Conservation (phyloP, 2,888 invertebrate species). For the Tethea ocularis region DNA sequence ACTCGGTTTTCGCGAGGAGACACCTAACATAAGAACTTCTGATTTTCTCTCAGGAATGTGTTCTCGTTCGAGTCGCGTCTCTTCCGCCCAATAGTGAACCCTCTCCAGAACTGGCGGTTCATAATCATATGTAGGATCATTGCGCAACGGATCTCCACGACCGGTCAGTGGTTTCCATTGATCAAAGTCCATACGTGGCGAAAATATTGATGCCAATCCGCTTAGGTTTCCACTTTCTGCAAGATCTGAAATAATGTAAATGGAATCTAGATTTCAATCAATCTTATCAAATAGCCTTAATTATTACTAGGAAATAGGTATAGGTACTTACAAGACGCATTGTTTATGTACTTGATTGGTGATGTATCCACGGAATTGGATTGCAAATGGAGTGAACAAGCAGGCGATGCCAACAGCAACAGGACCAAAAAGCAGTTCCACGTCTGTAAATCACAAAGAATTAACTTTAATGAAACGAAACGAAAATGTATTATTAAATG, state of each 20-base stretch:
- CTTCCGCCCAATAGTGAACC: slow-evolving; percentile 92
- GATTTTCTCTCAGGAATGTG: slow-evolving; percentile 84
- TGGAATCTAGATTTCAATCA: not conserved
- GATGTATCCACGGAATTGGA: slow-evolving; percentile 25
- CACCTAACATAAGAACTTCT: slow-evolving; percentile 87
- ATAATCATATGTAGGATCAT: slow-evolving; percentile 93
- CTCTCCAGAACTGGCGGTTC: slow-evolving; percentile 91
- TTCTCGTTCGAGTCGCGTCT: slow-evolving; percentile 83
- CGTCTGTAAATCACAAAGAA: slow-evolving; percentile 30
- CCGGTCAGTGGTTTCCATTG: slow-evolving; percentile 92
- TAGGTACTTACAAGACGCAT: slow-evolving; percentile 48
- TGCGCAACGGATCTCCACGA: slow-evolving; percentile 91
- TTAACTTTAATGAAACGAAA: not conserved
- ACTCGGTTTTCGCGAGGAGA: slow-evolving; percentile 87
- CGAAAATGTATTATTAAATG: no score
- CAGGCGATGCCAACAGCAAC: slow-evolving; percentile 25
- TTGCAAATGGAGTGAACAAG: slow-evolving; percentile 16
- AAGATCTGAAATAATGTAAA: slow-evolving; percentile 54
- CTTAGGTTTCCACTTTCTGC: slow-evolving; percentile 46
- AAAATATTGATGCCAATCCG: slow-evolving; percentile 79
- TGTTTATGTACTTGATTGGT: slow-evolving; percentile 38
- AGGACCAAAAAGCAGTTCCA: slow-evolving; percentile 20
- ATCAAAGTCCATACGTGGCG: slow-evolving; percentile 91
- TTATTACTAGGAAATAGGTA: not conserved
- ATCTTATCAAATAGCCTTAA: not conserved